Base-by-base conservation (phyloP, 2,113 vertebrate species). In the Taurulus bubalis region DNA sequence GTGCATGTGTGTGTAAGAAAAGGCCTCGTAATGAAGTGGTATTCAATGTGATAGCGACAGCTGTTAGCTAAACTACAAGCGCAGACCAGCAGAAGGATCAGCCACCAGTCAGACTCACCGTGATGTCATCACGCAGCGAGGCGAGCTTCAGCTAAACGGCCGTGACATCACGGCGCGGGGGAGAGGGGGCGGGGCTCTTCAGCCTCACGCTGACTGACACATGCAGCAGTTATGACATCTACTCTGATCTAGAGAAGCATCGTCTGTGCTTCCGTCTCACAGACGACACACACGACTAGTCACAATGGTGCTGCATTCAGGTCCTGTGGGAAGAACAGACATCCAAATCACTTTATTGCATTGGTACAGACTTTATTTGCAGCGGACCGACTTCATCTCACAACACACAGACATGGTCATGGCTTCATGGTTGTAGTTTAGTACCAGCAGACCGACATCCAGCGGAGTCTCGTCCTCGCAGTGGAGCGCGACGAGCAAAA, bases 271-370 rank as follows among this genome's bases (percentile, higher is more conserved):
- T 40, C 10, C 0, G 40, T n/a, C 51, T 8, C 14, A 32, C 30
- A 53, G 51, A n/a, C 42, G 12, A 45, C 42, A 45, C 8, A 4
- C 59, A 62, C 2, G 16, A 34, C 8, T 1, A 6, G 30, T 34
- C 59, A 62, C 16, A 62, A 20, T 9, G 53, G 83, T 79, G 71
- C 73, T 77, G 79, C 83, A 70, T 89, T 88, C 77, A 86, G 59
- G 77, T 67, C 58, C 14, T 10, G 51, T 71, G 69, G 87, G 77
- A 84, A 79, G 8, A 66, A 77, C 8, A 32, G 34, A 12, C 47
- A 24, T 38, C 18, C 16, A 4, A 11, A n/a, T 59, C 4, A 12
- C 10, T 6, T 34, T 47, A 14, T 8, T 32, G 3, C 20, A 8
- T 5, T 22, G 2, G 24, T 40, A 63, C n/a, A 56, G 8, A 34